A percentile compares a stretch with the other conserved stretches of the same genome.
phyloP scores from a whole-genome alignment of 2,888 invertebrate species.

The Melanchra persicariae region DNA sequence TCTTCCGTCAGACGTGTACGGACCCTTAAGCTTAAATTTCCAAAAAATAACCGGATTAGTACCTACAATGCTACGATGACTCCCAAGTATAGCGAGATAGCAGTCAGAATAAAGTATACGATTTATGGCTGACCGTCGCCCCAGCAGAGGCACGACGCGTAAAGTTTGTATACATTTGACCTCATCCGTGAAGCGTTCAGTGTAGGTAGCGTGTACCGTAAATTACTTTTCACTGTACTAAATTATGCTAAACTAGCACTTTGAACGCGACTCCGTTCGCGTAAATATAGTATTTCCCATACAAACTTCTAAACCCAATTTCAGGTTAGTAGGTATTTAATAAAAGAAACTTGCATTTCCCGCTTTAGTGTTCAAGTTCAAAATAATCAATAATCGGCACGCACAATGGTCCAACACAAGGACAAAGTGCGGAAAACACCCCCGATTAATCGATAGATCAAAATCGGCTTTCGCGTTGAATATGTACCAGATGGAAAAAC shows the following conservation, averaged over 20 bases:
- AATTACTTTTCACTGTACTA: conserved; percentile 3
- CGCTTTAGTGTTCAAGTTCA: background rate
- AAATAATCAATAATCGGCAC: background rate
- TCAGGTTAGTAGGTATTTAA: no score
- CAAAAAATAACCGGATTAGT: no score
- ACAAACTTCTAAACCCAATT: background rate
- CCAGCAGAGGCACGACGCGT: conserved; percentile 11
- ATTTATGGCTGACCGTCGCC: conserved; percentile 7
- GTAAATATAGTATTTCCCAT: background rate
- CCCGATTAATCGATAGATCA: no score
- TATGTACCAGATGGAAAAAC: background rate
- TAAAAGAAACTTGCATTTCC: no score
- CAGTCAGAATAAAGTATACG: background rate
- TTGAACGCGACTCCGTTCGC: background rate
- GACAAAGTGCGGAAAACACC: background rate
- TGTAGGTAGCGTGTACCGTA: conserved; percentile 27
- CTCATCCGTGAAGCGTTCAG: conserved; percentile 35
- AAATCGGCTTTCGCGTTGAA: background rate
- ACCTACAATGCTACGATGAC: no score
- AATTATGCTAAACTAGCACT: conserved; percentile 16
- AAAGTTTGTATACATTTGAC: conserved; percentile 25
- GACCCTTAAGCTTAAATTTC: no score
- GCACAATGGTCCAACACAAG: no score
- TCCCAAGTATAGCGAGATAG: background rate
- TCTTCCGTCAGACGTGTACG: no score